These are phyloP conservation scores for Girardinus metallicus DNA, from an alignment of 2,797 vertebrate species.

Conservation along the genomic window DNA sequence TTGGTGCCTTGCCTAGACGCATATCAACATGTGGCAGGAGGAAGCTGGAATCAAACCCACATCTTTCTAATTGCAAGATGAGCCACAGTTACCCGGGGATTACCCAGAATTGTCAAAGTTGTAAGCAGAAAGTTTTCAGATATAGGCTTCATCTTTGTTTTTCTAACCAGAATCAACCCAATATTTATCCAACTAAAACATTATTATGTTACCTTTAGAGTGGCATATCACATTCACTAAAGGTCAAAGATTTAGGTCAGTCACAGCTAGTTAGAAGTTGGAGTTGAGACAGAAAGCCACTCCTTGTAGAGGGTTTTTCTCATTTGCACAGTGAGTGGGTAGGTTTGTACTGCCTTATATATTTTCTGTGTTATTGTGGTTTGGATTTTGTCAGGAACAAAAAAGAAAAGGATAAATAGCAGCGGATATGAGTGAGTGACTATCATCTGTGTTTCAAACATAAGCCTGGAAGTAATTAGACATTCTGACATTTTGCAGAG, in stretches of 20 bases:
- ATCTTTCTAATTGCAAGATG: background rate
- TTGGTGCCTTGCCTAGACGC: background rate
- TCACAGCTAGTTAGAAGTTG: constrained; percentile 44
- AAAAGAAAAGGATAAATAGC: background rate
- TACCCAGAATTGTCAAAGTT: background rate
- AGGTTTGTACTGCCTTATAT: constrained; percentile 16
- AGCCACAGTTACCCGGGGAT: background rate
- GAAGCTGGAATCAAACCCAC: background rate
- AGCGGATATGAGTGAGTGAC: constrained; percentile 37
- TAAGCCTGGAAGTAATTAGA: constrained; percentile 35
- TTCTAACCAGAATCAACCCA: constrained; percentile 18
- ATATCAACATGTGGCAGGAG: background rate
- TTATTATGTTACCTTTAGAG: constrained; percentile 24
- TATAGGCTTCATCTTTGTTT: background rate
- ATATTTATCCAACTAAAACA: background rate
- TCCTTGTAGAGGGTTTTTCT: constrained; percentile 31
- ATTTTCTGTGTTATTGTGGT: background rate
- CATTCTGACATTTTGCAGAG: constrained; percentile 2
- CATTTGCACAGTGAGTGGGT: background rate
- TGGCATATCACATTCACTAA: constrained; percentile 4
- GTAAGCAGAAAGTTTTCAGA: background rate
- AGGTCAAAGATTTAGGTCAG: constrained; percentile 29
- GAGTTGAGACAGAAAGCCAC: background rate
- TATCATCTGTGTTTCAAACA: constrained; percentile 21
- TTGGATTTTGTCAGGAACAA: background rate